These are phyloP conservation scores for Oreochromis grahami DNA, from an alignment of 2,797 vertebrate genomes.

Conservation along the genomic window DNA sequence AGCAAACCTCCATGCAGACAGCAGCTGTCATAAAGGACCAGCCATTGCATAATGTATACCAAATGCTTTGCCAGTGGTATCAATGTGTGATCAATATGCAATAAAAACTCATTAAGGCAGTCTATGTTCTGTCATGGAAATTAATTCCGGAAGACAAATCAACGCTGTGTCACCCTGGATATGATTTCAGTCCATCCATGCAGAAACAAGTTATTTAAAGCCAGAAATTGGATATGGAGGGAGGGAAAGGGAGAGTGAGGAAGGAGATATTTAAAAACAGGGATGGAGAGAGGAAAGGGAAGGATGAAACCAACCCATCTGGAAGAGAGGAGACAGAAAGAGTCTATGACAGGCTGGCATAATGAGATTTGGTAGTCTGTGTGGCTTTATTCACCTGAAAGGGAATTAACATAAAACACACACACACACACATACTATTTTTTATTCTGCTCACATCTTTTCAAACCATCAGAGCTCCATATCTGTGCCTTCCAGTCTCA, in stretches of 20 bases:
- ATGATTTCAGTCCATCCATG: conserved; percentile 70
- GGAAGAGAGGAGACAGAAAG: conserved; percentile 60
- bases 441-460: conserved; percentile 35
- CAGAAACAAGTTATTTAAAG: conserved; percentile 76
- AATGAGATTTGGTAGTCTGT: conserved; percentile 62
- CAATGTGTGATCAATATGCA: conserved; percentile 77
- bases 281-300: conserved; percentile 14
- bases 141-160: conserved; percentile 75
- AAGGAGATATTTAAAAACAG: conserved; percentile 14
- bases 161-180: conserved; percentile 65
- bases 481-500: conserved; percentile 8
- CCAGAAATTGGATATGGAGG: conserved; percentile 57
- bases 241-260: neutral
- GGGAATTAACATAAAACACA: conserved; percentile 45
- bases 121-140: conserved; percentile 68
- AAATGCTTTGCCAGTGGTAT: conserved; percentile 54
- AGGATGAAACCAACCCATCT: conserved; percentile 56
- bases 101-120: conserved; percentile 78
- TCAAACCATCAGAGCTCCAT: conserved; percentile 23
- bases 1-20: conserved; percentile 40
- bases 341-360: conserved; percentile 55
- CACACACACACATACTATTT: neutral
- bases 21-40: conserved; percentile 54
- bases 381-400: conserved; percentile 61
- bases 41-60: conserved; percentile 55